phyloP scores from a whole-genome alignment of 1,140 invertebrate genomes.

The Radopholus similis region DNA sequence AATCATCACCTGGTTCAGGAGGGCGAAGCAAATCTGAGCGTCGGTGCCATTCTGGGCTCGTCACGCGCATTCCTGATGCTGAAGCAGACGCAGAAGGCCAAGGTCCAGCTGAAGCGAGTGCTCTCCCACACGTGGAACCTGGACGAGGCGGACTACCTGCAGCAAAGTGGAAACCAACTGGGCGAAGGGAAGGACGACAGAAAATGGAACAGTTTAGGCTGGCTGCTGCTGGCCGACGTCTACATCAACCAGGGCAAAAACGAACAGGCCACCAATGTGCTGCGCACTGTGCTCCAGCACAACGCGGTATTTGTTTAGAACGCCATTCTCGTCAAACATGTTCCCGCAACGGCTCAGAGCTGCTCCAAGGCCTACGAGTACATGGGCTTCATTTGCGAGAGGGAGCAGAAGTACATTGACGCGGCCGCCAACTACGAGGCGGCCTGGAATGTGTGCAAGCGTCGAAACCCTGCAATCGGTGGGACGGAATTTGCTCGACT shows the following conservation, averaged over 20 bases:
- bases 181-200: not conserved
- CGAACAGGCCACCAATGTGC: constrained; percentile 77
- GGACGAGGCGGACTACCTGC: constrained; percentile 89
- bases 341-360: constrained; percentile 64
- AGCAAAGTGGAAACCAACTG: constrained; percentile 68
- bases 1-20: not conserved
- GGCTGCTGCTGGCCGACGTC: constrained; percentile 84
- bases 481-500: constrained; percentile 19
- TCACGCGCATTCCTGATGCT: constrained; percentile 79
- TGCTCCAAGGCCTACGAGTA: constrained; percentile 86
- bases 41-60: constrained; percentile 82
- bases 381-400: constrained; percentile 79
- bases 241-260: constrained; percentile 77
- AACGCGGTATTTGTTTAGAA: constrained; percentile 68
- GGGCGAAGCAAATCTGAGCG: constrained; percentile 63
- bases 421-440: constrained; percentile 76
- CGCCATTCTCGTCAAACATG: too few relatives aligned
- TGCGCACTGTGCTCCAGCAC: constrained; percentile 76
- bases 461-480: constrained; percentile 74
- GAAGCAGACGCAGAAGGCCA: constrained; percentile 80
- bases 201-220: too few relatives aligned
- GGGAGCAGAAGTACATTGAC: constrained; percentile 82
- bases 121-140: constrained; percentile 82
- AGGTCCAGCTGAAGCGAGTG: constrained; percentile 85
- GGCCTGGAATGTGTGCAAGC: constrained; percentile 78